Percentiles rank a stretch among this genome's conserved stretches.
Evolutionary conservation across 2,888 invertebrate species (phyloP).

Genomic region (Mycalesis mineus): DNA sequence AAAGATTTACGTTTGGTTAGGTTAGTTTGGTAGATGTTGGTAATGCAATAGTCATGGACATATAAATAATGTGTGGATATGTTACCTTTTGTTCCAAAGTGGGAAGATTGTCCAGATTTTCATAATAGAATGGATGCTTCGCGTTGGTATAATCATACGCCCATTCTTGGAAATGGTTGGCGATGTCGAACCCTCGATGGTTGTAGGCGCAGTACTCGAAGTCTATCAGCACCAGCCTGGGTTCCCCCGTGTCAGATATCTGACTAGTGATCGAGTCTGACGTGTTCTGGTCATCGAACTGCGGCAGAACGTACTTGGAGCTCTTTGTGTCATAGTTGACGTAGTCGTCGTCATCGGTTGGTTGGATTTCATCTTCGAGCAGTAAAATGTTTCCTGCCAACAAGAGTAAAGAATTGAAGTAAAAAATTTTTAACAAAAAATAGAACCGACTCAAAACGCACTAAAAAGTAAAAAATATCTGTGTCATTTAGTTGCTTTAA

Average conservation of each 20-base stretch:
- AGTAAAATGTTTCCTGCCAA: slow-evolving; percentile 75
- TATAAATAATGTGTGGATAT: not conserved
- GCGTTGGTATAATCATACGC: slow-evolving; percentile 90
- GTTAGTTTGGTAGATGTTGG: no score
- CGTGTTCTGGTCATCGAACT: slow-evolving; percentile 53
- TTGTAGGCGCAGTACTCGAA: slow-evolving; percentile 98
- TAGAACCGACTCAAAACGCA: no score
- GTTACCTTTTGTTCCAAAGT: slow-evolving; percentile 86
- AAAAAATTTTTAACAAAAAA: no score
- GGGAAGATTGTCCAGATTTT: slow-evolving; percentile 83
- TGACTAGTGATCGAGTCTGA: slow-evolving; percentile 55
- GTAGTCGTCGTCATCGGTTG: slow-evolving; percentile 40
- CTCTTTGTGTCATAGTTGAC: slow-evolving; percentile 39
- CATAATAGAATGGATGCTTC: slow-evolving; percentile 86
- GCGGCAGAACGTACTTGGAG: slow-evolving; percentile 30
- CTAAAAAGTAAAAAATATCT: no score
- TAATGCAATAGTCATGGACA: not conserved
- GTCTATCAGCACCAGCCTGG: slow-evolving; percentile 88
- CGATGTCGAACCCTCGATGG: slow-evolving; percentile 91
- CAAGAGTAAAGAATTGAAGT: no score
- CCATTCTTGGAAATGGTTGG: slow-evolving; percentile 97
- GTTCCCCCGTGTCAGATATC: slow-evolving; percentile 68
- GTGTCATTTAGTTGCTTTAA: no score
- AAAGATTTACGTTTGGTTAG: no score
- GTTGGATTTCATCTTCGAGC: slow-evolving; percentile 52